These are phyloP conservation scores for Branchinecta lindahli DNA, from an alignment of 1,140 invertebrate species.

Conservation along the genomic window DNA sequence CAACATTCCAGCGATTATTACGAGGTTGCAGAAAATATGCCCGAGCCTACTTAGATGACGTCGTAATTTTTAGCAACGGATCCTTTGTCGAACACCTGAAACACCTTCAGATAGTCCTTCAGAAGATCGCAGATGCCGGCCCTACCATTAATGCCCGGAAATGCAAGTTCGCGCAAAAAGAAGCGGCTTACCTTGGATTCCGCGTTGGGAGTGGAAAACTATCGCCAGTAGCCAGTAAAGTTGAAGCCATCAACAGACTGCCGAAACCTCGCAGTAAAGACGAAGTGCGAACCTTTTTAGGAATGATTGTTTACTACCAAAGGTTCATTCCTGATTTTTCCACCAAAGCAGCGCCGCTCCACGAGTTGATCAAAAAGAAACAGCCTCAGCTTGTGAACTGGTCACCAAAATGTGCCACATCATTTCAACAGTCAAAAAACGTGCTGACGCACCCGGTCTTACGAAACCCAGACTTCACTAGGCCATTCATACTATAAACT, in stretches of 20 bases:
- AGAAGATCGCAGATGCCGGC: too few relatives aligned
- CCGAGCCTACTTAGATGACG: too few relatives aligned
- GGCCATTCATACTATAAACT: too few relatives aligned
- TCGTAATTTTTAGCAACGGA: constrained; percentile 37
- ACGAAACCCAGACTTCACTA: background rate
- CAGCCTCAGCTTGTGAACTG: too few relatives aligned
- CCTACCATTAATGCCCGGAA: too few relatives aligned
- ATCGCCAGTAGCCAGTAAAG: constrained; percentile 3
- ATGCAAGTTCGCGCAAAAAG: too few relatives aligned
- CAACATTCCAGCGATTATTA: too few relatives aligned
- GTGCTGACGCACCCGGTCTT: constrained; percentile 6
- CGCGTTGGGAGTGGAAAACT: background rate
- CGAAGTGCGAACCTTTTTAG: constrained; percentile 7
- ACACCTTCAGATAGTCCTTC: too few relatives aligned
- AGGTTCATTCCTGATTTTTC: background rate
- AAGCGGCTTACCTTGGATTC: constrained; percentile 29
- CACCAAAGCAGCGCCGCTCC: too few relatives aligned
- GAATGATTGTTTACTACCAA: constrained; percentile 2
- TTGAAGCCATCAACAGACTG: background rate
- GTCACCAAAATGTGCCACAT: background rate
- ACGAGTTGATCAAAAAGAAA: constrained; percentile 4
- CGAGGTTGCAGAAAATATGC: too few relatives aligned
- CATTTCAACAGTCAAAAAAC: constrained; percentile 12
- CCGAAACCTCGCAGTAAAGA: background rate
- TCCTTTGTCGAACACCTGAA: too few relatives aligned